Percentiles rank a stretch among this genome's conserved stretches.
These are phyloP conservation scores for Prosopocoilus inquinatus DNA, from an alignment of 2,888 invertebrate species.

Conservation along the genomic window DNA sequence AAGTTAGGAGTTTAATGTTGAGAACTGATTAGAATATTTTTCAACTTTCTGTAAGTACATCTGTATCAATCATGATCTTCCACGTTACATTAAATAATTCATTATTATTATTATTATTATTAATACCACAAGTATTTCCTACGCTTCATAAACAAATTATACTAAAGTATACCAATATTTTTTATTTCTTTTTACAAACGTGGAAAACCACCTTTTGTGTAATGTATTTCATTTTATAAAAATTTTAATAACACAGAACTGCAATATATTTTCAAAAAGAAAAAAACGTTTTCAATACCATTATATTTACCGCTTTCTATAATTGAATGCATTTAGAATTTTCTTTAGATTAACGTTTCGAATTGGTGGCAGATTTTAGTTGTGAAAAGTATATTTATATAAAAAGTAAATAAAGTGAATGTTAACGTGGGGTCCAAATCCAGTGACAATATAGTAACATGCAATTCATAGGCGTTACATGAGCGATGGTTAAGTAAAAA, in stretches of 20 bases:
- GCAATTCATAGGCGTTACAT: not conserved
- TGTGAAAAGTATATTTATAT: not conserved
- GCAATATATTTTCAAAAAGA: too few relatives aligned
- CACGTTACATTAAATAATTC: slow-evolving; percentile 17
- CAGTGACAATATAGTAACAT: not conserved
- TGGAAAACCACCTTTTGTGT: too few relatives aligned
- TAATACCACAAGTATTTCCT: slow-evolving; percentile 9
- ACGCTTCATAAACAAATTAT: not conserved
- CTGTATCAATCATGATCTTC: slow-evolving; percentile 40
- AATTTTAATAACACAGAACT: too few relatives aligned
- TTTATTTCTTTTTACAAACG: not conserved
- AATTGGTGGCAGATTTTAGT: too few relatives aligned
- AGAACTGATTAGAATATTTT: slow-evolving; percentile 32
- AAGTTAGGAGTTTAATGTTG: slow-evolving; percentile 20
- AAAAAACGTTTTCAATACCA: too few relatives aligned
- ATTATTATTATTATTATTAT: not conserved
- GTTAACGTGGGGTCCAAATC: slow-evolving; percentile 3
- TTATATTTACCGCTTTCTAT: too few relatives aligned
- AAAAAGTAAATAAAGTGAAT: not conserved
- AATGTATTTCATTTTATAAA: too few relatives aligned
- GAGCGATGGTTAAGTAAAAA: slow-evolving; percentile 1
- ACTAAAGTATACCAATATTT: not conserved
- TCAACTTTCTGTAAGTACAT: slow-evolving; percentile 22
- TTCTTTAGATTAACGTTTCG: too few relatives aligned
- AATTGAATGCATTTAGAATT: too few relatives aligned